Evolutionary conservation across 2,113 vertebrate genomes (phyloP), one percentile per base, ranked within the genome.

Genomic region (Gasterosteus aculeatus): DNA sequence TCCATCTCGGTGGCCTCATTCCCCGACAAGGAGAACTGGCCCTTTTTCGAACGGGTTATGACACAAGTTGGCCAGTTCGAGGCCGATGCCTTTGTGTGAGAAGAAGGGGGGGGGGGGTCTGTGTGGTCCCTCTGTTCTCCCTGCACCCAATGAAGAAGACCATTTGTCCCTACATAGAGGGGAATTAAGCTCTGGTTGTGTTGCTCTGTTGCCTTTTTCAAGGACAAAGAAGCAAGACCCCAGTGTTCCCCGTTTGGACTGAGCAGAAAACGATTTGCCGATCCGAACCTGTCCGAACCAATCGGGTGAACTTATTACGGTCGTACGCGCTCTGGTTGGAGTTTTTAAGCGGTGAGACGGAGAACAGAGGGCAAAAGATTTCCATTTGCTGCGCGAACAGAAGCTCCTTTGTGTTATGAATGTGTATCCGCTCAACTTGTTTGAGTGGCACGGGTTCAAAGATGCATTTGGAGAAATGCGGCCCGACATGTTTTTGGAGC

Each of bases 51-150:
- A 85, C 84, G 84, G 82, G 85, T 87, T 91, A 88, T 90, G 92
- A 91, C 87, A 90, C 85, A 81, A 88, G 84, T 83, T 84, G 90
- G 88, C 87, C 38, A 0, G 65, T 88, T 69, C 58, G n/a, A 76
- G 62, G 67, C 62, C 65, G 12, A 35, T 12, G 53, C 71, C 77
- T 92, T 91, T 92, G 90, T 85, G 82, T 82, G 42, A 74, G 69
- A 69, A 56, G 72, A 85, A 57, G 74, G 85, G 76, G 85, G 76
- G 33, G 33, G 33, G 33, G 76, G 85, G 76, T 38, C 76, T 93
- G 90, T 91, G 89, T 90, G 90, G 87, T 89, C 82, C 76, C 63
- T 69, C 74, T 87, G 77, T 89, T 91, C 85, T 84, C 71, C 44
- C 56, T 44, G 76, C 75, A 66, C 78, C 69, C 73, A 66, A 78